phyloP scores from a whole-genome alignment of 2,888 invertebrate genomes.

The Limenitis arthemis region DNA sequence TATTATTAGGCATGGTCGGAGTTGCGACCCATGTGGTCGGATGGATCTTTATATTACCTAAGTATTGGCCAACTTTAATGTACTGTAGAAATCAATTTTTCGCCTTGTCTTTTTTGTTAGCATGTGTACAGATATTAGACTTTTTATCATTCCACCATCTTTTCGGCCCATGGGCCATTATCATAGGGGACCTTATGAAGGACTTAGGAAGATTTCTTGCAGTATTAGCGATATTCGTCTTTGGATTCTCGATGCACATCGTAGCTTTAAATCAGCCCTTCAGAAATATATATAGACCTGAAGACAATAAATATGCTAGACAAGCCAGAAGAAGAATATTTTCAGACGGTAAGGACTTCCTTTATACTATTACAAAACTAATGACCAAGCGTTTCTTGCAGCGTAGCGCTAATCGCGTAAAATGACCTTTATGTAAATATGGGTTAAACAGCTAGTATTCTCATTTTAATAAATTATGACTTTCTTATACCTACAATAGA shows the following conservation, averaged over 20 bases:
- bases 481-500: conserved; percentile 35
- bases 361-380: conserved; percentile 12
- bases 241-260: conserved; percentile 98
- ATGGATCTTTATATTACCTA: conserved; percentile 76
- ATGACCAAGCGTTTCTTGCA: not conserved
- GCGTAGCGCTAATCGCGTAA: not conserved
- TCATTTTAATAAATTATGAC: not conserved
- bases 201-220: conserved; percentile 97
- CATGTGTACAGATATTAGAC: conserved; percentile 97
- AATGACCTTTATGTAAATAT: not conserved
- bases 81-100: conserved; percentile 98
- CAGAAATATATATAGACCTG: conserved; percentile 76
- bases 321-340: conserved; percentile 72
- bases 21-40: conserved; percentile 92
- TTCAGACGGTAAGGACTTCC: conserved; percentile 78
- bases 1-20: conserved; percentile 91
- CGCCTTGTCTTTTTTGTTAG: conserved; percentile 93
- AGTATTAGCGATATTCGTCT: conserved; percentile 97
- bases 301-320: conserved; percentile 73
- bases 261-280: conserved; percentile 97
- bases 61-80: conserved; percentile 88
- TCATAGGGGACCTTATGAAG: conserved; percentile 95
- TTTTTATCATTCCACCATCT: conserved; percentile 99
- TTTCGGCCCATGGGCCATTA: conserved; percentile 99
- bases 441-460: not conserved